Conservation (phyloP, 1,140 invertebrate genomes). For the Eurosta solidaginis region DNA sequence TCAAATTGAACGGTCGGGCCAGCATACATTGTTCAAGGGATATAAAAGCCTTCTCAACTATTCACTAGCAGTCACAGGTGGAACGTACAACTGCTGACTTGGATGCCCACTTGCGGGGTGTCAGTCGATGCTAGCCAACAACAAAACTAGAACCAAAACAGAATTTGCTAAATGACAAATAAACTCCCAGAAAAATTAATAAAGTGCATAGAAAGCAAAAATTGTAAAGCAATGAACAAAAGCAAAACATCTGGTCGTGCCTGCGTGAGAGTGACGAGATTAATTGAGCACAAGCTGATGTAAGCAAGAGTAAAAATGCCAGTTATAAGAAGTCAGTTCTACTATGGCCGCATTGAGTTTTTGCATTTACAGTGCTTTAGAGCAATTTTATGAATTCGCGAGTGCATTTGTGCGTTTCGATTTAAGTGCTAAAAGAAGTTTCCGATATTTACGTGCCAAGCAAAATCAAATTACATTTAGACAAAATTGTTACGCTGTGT, state of each 20-base stretch:
- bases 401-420: conserved; percentile 49
- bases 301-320: neutral
- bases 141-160: neutral
- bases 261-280: neutral
- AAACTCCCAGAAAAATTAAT: neutral
- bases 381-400: conserved; percentile 48
- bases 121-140: neutral
- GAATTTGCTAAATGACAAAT: neutral
- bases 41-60: neutral
- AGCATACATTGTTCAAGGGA: no score
- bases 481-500: neutral
- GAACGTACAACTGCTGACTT: neutral
- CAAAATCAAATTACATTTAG: conserved; percentile 33
- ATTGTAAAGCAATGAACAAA: no score
- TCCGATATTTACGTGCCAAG: conserved; percentile 45
- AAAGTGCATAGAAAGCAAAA: neutral
- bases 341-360: conserved; percentile 52
- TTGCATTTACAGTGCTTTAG: conserved; percentile 41
- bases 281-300: neutral
- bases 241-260: neutral
- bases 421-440: conserved; percentile 43
- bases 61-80: neutral
- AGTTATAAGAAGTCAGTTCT: neutral
- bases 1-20: no score
- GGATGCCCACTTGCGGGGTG: neutral